phyloP scores from a whole-genome alignment of 2,797 vertebrate genomes.

The Tympanoctomys barrerae region DNA sequence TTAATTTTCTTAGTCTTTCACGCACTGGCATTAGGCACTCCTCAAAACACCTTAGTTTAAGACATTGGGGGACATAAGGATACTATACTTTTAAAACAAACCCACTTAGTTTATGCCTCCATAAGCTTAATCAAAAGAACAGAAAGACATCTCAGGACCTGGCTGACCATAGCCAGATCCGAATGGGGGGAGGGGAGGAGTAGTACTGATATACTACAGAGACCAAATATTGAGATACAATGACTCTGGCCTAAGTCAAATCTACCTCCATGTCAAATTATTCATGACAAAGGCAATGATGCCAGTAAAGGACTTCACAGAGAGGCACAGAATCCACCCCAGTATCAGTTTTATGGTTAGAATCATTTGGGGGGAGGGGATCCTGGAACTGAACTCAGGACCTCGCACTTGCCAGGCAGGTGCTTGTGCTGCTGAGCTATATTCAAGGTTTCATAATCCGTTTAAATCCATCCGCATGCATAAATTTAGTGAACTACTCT shows the following conservation, averaged over 20 bases:
- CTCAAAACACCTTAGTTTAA: conserved; percentile 21
- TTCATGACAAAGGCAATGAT: conserved; percentile 49
- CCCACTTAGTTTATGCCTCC: conserved; percentile 7
- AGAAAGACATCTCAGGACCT: not conserved
- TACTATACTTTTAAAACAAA: not conserved
- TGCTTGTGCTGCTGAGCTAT: too few relatives aligned
- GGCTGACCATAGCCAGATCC: not conserved
- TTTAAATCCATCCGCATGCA: conserved; percentile 83
- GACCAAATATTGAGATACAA: not conserved
- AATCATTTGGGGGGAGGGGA: not conserved
- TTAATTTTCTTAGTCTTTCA: not conserved
- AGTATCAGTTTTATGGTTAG: conserved; percentile 55
- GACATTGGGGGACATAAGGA: conserved; percentile 32
- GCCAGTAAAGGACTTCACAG: not conserved
- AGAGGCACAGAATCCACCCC: not conserved
- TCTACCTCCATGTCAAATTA: conserved; percentile 45
- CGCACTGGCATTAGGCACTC: not conserved
- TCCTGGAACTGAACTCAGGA: too few relatives aligned
- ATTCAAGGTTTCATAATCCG: conserved; percentile 61
- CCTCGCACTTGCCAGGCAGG: too few relatives aligned
- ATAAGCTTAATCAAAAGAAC: conserved; percentile 11
- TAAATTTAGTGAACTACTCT: conserved; percentile 81
- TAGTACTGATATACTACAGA: not conserved
- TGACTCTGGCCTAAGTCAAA: not conserved
- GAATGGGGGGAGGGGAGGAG: accelerated